Conservation (phyloP, 2,888 invertebrate genomes). For the Idaea biselata region DNA sequence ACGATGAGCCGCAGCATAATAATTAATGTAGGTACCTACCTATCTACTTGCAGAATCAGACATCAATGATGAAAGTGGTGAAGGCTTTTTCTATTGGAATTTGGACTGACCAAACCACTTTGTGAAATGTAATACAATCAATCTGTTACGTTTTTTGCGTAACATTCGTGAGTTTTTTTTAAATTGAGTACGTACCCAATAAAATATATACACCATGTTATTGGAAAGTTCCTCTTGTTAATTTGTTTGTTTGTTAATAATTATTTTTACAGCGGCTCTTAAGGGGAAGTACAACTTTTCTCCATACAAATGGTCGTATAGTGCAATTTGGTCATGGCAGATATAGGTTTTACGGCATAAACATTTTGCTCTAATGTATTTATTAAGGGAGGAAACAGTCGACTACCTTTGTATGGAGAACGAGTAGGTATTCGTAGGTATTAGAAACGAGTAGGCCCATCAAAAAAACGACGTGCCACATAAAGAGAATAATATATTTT, state of each 20-base stretch:
- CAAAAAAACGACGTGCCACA: no score
- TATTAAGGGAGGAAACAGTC: no score
- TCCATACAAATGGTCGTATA: no score
- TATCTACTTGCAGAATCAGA: background rate
- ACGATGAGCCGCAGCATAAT: slow-evolving; percentile 5
- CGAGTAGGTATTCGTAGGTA: no score
- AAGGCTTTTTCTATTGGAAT: slow-evolving; percentile 2
- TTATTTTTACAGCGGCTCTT: background rate
- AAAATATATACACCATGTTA: background rate
- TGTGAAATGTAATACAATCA: background rate
- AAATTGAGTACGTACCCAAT: background rate
- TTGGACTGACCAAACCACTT: background rate
- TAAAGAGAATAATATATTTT: no score
- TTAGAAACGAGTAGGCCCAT: no score
- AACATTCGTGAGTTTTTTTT: background rate
- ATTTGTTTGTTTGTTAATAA: background rate
- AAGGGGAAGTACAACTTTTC: no score
- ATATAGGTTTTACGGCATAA: no score
- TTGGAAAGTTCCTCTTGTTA: background rate
- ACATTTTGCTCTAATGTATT: no score
- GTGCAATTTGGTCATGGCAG: no score
- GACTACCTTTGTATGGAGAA: no score
- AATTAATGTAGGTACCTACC: no score
- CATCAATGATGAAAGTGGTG: background rate
- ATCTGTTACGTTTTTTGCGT: slow-evolving; percentile 9